Evolutionary conservation across 2,797 vertebrate genomes (phyloP), one percentile per base, ranked within the genome.

Genomic region (Molossus molossus): DNA sequence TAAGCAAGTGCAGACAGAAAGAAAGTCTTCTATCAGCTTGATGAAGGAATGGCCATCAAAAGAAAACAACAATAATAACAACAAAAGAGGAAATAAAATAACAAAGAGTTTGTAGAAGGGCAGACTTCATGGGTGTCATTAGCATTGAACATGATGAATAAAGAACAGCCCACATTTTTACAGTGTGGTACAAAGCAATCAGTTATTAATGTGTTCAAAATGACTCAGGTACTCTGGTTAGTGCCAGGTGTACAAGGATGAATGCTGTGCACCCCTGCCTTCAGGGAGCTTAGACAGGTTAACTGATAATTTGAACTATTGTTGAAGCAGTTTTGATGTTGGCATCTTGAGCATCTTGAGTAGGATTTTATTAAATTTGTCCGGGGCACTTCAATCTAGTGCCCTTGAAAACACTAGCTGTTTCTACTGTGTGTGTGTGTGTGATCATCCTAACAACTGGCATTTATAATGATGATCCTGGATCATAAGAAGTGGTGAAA

Each of bases 291-390:
- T 95, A 95, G 92, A 65, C 27, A 83, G n/a, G 33, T 84, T 64
- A 95, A 72, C 50, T 40, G 53, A 84, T 79, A 60, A 96, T 96
- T 77, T 91, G 89, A 96, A 91, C 89, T 85, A 90, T 88, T 89
- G 50, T 88, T 37, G 89, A 89, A 87, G 62, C 62, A 33, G 21
- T 75, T 82, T 72, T 3, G 65, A 58, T 33, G 62, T 69, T 4
- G 8, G 77, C 79, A 88, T 90, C 79, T 93, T 89, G 62, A 96
- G 65, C 79, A 86, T 85, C 82, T 95, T 86, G 57, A 95, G 65
- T 15, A 91, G 57, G 33, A 87, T 81, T 95, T 96, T 96, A 96
- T 96, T 97, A 96, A 96, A 97, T 96, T 90, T 88, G 60, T 93
- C 89, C n/a, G 76, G 27, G 73, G 93, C 75, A 50, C 14, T 93